Evolutionary conservation across 2,797 vertebrate genomes (phyloP).

Genomic region (Pangasius macronema): DNA sequence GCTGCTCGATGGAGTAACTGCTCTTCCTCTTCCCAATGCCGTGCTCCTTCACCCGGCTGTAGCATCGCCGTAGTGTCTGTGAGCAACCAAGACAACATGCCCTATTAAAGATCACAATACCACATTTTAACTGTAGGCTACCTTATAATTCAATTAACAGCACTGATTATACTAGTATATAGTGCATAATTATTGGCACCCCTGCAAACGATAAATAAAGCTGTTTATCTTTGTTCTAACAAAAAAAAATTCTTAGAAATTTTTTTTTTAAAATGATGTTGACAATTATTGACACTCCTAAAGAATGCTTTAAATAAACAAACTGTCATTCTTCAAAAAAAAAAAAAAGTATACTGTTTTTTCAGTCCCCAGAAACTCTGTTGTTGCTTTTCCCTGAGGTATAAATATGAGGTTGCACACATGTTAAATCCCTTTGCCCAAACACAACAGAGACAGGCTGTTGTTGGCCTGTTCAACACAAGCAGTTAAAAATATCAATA

Average conservation of each 20-base stretch:
- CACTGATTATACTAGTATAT: background rate
- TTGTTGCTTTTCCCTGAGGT: background rate
- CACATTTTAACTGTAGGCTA: background rate
- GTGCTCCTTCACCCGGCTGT: conserved; percentile 98
- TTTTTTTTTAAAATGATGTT: background rate
- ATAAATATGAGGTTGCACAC: background rate
- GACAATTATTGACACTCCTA: background rate
- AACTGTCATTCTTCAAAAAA: background rate
- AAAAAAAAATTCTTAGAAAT: background rate
- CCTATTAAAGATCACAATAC: background rate
- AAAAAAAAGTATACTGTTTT: background rate
- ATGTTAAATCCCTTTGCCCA: background rate
- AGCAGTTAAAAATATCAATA: background rate
- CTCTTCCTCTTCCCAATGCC: conserved; percentile 98
- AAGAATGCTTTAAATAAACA: background rate
- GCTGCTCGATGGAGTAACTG: conserved; percentile 98
- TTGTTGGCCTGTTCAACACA: background rate
- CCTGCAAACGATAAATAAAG: background rate
- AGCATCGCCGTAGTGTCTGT: conserved; percentile 94
- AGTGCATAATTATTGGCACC: background rate
- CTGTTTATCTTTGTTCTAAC: background rate
- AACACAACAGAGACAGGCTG: background rate
- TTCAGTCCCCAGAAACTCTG: background rate
- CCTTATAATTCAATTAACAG: background rate
- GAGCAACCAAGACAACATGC: conserved; percentile 4